A percentile compares a stretch with the other conserved stretches of the same genome.
phyloP scores from a whole-genome alignment of 2,888 invertebrate genomes.

The Cephus pygmeus region DNA sequence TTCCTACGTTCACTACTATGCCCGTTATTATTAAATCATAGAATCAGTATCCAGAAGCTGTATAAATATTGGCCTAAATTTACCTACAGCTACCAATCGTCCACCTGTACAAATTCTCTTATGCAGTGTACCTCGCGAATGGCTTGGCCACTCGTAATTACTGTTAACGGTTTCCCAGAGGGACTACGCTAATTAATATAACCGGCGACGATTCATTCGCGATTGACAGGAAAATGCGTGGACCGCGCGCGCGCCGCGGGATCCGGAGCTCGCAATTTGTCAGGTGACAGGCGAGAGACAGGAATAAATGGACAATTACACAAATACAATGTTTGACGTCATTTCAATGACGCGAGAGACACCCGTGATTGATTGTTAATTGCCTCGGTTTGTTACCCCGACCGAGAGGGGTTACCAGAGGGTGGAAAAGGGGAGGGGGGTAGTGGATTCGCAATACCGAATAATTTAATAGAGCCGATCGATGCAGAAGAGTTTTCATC shows the following conservation, averaged over 20 bases:
- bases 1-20: neutral
- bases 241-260: slow-evolving; percentile 16
- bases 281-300: slow-evolving; percentile 63
- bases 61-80: neutral
- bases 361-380: slow-evolving; percentile 66
- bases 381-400: slow-evolving; percentile 65
- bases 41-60: neutral
- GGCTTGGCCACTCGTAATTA: neutral
- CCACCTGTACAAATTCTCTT: neutral
- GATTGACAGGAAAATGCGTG: slow-evolving; percentile 59
- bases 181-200: slow-evolving; percentile 64
- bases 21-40: neutral
- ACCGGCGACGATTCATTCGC: slow-evolving; percentile 60
- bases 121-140: neutral
- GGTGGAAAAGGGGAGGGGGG: slow-evolving; percentile 16
- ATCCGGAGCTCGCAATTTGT: slow-evolving; percentile 57
- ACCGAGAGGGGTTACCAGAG: slow-evolving; percentile 30
- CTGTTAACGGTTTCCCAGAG: slow-evolving; percentile 57
- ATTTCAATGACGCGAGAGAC: slow-evolving; percentile 66
- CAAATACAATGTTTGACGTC: slow-evolving; percentile 66
- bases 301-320: slow-evolving; percentile 67
- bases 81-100: neutral
- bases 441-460: slow-evolving; percentile 36
- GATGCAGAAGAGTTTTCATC: slow-evolving; percentile 49
- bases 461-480: slow-evolving; percentile 62